Base-by-base conservation (phyloP, 2,797 vertebrate species). In the Meda fulgida region DNA sequence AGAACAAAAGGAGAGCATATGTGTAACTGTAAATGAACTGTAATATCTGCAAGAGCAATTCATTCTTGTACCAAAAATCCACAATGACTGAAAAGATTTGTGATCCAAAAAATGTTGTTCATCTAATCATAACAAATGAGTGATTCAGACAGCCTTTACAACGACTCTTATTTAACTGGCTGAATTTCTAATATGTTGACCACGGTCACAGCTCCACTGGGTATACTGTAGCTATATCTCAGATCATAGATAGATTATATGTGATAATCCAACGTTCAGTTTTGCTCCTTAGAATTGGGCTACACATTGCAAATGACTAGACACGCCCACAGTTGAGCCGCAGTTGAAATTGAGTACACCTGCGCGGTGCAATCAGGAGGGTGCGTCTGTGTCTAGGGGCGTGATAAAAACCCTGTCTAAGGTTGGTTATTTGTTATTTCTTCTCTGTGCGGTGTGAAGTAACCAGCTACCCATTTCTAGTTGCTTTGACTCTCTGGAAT, bases 41-140 rank as follows among this genome's bases (percentile, higher is more conserved):
- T 84, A 69, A 78, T 77, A 73, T 55, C 51, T 78, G 38, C 65
- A 71, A 78, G 19, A 29, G 38, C 75, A 78, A 43, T 58, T 84
- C 53, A 34, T 23, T 34, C 34, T 53, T 67, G 21, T 18, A 46
- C 63, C 21, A 71, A 34, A 84, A 78, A 78, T 46, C 16, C 53
- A 83, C 14, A 14, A 40, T 7, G 14, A 29, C 29, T 60, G 18
- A 69, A 69, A 71, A 82, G 18, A 58, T 67, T 23, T 29, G 48
- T 23, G 18, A 66, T 65, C 78, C 66, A 79, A 46, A 48, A 16
- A 23, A 31, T 19, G 5, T 51, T 53, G 29, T 38, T 53, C 16
- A 16, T 38, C n/a, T 70, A 81, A 55, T 55, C 48, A 31, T 67
- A 76, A 65, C 13, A 66, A 51, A 75, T 36, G 26, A n/a, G 38